Evolutionary conservation across 2,797 vertebrate species (phyloP).

Genomic region (Coranthus polyacanthus): DNA sequence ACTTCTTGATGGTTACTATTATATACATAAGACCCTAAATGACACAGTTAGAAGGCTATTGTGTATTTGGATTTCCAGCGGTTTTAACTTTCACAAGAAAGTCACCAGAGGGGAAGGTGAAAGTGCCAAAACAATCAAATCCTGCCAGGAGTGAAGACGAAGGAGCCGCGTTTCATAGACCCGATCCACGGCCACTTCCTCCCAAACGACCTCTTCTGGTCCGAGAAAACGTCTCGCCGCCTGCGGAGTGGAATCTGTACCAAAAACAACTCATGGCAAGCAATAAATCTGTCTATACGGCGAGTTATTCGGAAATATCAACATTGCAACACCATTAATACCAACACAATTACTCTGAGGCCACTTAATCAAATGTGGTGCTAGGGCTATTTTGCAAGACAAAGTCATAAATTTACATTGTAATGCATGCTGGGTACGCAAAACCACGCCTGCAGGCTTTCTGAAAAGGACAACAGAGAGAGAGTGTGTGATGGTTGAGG

Average conservation of each 20-base stretch:
- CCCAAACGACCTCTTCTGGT: constrained; percentile 23
- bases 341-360: constrained; percentile 53
- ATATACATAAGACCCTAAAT: too few species aligned
- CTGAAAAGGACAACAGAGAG: constrained; percentile 30
- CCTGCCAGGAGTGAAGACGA: constrained; percentile 23
- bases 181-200: constrained; percentile 42
- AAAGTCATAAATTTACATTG: constrained; percentile 58
- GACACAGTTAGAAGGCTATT: too few species aligned
- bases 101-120: constrained; percentile 34
- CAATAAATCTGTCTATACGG: constrained; percentile 58
- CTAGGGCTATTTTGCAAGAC: constrained; percentile 55
- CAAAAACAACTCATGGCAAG: constrained; percentile 49
- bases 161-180: constrained; percentile 37
- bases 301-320: constrained; percentile 62
- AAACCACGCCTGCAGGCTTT: constrained; percentile 33
- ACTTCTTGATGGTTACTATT: too few species aligned
- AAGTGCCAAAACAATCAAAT: constrained; percentile 45
- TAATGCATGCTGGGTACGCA: constrained; percentile 24
- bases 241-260: constrained; percentile 41
- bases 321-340: constrained; percentile 62
- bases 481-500: constrained; percentile 17
- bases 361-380: constrained; percentile 64
- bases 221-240: constrained; percentile 21
- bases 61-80: too few species aligned
- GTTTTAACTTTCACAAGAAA: constrained; percentile 3